Evolutionary conservation across 2,113 vertebrate genomes (phyloP).

Genomic region (Aegithalos caudatus): DNA sequence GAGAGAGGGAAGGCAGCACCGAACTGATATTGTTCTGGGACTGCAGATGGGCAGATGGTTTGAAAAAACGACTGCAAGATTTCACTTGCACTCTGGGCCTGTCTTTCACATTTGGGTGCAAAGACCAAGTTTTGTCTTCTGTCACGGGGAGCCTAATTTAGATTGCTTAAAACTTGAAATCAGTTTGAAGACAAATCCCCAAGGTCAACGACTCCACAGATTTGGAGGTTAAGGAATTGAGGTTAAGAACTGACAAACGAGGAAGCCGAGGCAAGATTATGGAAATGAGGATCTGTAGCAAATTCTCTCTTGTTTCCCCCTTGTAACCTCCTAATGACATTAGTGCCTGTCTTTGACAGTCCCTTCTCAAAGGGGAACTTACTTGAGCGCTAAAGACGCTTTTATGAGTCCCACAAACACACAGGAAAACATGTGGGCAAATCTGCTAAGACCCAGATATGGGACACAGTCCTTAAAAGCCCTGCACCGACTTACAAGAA

Average conservation of each 20-base stretch:
- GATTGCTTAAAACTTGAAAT: slow-evolving; percentile 52
- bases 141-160: slow-evolving; percentile 42
- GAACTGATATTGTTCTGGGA: slow-evolving; percentile 58
- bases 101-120: slow-evolving; percentile 67
- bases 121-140: slow-evolving; percentile 60
- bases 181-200: slow-evolving; percentile 61
- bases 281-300: slow-evolving; percentile 63
- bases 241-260: slow-evolving; percentile 67
- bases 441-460: slow-evolving; percentile 57
- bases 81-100: slow-evolving; percentile 64
- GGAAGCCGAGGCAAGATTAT: slow-evolving; percentile 59
- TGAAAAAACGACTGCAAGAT: slow-evolving; percentile 61
- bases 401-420: slow-evolving; percentile 20
- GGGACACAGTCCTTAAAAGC: slow-evolving; percentile 49
- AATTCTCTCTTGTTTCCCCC: slow-evolving; percentile 57
- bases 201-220: slow-evolving; percentile 36
- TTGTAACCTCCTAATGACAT: slow-evolving; percentile 67
- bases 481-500: background rate
- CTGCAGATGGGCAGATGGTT: slow-evolving; percentile 64
- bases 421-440: slow-evolving; percentile 11
- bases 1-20: slow-evolving; percentile 32
- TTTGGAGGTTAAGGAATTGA: slow-evolving; percentile 65
- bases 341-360: slow-evolving; percentile 33
- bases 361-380: slow-evolving; percentile 24
- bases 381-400: slow-evolving; percentile 17